Percentiles rank a stretch among this genome's conserved stretches.
Conservation (phyloP, 2,888 invertebrate genomes). For the Leptopilina syphax region DNA sequence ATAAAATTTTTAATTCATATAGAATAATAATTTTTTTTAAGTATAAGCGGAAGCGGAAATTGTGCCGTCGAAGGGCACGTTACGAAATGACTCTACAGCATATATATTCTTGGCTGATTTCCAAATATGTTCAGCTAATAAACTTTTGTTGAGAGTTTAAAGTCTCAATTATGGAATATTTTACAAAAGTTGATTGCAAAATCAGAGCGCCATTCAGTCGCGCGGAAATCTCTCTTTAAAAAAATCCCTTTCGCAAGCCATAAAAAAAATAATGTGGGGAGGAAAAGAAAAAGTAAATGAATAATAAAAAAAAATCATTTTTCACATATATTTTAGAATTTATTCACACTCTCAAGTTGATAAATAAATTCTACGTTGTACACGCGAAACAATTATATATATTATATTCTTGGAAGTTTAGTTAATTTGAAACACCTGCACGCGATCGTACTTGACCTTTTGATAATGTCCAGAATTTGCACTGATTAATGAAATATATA, state of each 20-base stretch:
- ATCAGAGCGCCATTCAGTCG: not conserved
- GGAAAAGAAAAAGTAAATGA: too few species aligned
- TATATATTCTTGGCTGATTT: slow-evolving; percentile 21
- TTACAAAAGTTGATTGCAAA: slow-evolving; percentile 25
- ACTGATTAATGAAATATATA: not conserved
- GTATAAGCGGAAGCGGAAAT: slow-evolving; percentile 30
- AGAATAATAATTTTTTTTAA: not conserved
- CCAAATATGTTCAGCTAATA: slow-evolving; percentile 25
- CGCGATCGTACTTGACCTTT: slow-evolving; percentile 26
- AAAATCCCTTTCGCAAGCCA: not conserved
- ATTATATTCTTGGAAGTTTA: slow-evolving; percentile 6
- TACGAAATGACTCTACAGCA: slow-evolving; percentile 23
- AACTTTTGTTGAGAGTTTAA: slow-evolving; percentile 16
- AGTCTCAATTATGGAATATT: slow-evolving; percentile 29
- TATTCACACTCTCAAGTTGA: too few species aligned
- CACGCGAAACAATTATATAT: not conserved
- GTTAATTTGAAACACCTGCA: slow-evolving; percentile 13
- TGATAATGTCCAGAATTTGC: not conserved
- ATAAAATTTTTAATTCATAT: too few species aligned
- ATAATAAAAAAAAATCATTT: too few species aligned
- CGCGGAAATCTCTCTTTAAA: not conserved
- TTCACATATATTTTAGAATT: too few species aligned
- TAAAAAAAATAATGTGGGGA: not conserved
- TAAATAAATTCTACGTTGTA: not conserved
- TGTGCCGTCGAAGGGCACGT: slow-evolving; percentile 24